Evolutionary conservation across 2,113 vertebrate genomes (phyloP).

Genomic region (Opisthocomus hoazin): DNA sequence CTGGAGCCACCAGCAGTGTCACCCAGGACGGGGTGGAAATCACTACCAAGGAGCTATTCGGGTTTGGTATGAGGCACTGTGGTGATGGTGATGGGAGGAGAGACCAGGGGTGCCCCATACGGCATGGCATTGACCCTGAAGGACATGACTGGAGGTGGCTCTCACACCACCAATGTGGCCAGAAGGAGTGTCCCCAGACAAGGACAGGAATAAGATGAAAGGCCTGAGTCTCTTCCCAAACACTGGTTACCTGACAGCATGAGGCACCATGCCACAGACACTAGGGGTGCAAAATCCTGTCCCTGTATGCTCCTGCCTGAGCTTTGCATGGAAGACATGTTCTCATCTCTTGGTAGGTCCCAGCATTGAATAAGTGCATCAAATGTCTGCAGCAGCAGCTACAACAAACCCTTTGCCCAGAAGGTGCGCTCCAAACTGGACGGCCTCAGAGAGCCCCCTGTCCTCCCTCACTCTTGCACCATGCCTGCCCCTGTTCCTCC

Average conservation of each 20-base stretch:
- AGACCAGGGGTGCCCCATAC: no score
- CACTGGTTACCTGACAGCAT: background rate
- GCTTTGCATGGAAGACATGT: accelerated
- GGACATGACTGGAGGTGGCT: background rate
- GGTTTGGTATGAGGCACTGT: background rate
- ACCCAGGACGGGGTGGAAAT: background rate
- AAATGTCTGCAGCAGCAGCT: background rate
- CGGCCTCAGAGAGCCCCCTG: accelerated
- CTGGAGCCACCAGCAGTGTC: background rate
- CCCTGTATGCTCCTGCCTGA: background rate
- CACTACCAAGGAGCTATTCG: background rate
- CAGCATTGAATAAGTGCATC: background rate
- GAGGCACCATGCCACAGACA: background rate
- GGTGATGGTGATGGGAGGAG: background rate
- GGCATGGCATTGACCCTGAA: background rate
- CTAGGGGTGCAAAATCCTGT: background rate
- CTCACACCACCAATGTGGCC: background rate
- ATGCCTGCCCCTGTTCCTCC: background rate
- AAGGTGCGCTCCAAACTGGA: background rate
- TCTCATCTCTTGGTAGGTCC: background rate
- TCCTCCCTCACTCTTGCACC: accelerated
- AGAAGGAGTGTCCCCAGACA: background rate
- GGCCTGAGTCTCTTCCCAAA: background rate
- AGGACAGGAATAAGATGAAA: background rate
- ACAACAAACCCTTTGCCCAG: background rate